Evolutionary conservation across 2,797 vertebrate genomes (phyloP), one percentile per base, ranked within the genome.

Genomic region (Chelon labrosus): DNA sequence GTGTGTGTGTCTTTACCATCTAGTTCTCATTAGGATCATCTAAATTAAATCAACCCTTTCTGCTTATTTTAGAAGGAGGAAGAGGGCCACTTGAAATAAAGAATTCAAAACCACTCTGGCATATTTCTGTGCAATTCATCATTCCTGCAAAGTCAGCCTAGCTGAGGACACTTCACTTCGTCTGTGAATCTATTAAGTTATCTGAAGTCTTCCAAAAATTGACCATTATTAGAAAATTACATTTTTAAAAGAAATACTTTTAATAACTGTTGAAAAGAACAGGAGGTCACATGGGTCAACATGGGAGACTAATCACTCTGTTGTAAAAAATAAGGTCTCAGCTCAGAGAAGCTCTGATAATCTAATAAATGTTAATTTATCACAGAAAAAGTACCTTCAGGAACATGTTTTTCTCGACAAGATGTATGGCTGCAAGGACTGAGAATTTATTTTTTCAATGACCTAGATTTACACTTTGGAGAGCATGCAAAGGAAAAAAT

Each of bases 201-300:
- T 54, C 11, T 39, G 37, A 65, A 66, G 35, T 64, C 50, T 27
- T 37, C 44, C 14, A 37, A 76, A 17, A n/a, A 67, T 22, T 27
- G 1, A 2, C 8, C 8, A 25, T 17, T 22, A 51, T 39, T 13
- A n/a, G 3, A 57, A 66, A 73, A 42, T 59, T 38, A 55, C 22
- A 47, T 63, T 10, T 31, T 31, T 5, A 31, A 31, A 31, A 31
- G 31, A 31, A 22, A 22, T 22, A 22, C 7, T 31, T 31, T 31
- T 31, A 3, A 7, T 31, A 5, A 31, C 31, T 31, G 31, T 31
- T 5, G 31, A 31, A 31, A 27, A 27, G 25, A 27, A 27, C 25
- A 27, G 31, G 7, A 35, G 31, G 31, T 35, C 7, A 8, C 31
- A 6, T 35, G 31, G 31, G 31, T 35, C 31, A 35, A 35, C 31